These are phyloP conservation scores for Tokudaia tokunoshimensis DNA, from an alignment of 2,797 vertebrate genomes.

Conservation along the genomic window DNA sequence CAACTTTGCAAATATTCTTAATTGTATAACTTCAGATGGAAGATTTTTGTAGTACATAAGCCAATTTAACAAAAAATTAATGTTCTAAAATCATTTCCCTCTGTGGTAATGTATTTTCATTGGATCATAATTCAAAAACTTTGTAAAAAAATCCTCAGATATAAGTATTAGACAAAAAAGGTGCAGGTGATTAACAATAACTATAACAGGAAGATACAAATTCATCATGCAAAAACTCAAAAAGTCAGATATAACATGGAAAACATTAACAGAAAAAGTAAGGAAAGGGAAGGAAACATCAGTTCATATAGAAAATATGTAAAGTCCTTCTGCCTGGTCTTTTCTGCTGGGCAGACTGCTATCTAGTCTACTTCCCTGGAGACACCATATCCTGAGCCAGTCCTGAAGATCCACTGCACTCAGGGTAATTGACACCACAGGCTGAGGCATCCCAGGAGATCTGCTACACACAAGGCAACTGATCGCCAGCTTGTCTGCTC, in stretches of 20 bases:
- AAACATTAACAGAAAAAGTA: background rate
- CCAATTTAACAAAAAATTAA: background rate
- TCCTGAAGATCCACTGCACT: no score
- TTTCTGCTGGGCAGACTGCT: no score
- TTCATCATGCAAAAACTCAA: background rate
- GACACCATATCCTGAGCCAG: no score
- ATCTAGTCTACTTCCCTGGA: no score
- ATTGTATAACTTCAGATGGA: background rate
- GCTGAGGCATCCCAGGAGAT: no score
- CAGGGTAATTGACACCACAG: no score
- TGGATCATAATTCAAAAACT: slow-evolving; percentile 45
- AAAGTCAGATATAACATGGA: background rate
- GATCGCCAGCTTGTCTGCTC: no score
- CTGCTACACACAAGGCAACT: no score
- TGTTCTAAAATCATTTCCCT: background rate
- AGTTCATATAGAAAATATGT: background rate
- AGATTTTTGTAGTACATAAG: background rate
- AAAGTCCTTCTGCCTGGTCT: no score
- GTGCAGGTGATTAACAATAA: background rate
- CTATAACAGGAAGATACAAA: background rate
- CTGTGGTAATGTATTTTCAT: slow-evolving; percentile 23
- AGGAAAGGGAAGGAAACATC: background rate
- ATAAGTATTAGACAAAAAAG: slow-evolving; percentile 8
- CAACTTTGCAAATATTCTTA: background rate
- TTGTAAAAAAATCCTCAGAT: slow-evolving; percentile 4